A percentile compares a stretch with the other conserved stretches of the same genome.
These are phyloP conservation scores for Folsomia manolachei DNA, from an alignment of 2,888 invertebrate genomes.

Conservation along the genomic window DNA sequence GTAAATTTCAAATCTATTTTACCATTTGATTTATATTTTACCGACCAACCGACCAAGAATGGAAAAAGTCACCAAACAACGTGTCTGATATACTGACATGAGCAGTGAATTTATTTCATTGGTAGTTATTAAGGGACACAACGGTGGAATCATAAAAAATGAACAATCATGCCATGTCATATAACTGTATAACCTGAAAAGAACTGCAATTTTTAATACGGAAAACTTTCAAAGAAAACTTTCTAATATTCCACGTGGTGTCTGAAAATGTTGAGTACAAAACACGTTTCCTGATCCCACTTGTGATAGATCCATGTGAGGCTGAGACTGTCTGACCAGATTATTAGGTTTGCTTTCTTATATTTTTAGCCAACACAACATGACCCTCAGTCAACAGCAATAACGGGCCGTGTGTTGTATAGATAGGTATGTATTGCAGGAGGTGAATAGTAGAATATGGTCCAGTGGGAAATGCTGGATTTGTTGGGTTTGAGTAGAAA, in stretches of 20 bases:
- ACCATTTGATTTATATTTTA: not conserved
- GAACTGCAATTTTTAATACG: not conserved
- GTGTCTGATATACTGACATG: not conserved
- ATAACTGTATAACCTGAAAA: not conserved
- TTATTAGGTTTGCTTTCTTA: not conserved
- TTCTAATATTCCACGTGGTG: no score
- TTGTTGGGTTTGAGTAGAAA: conserved; percentile 3
- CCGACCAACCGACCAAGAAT: not conserved
- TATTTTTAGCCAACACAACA: not conserved
- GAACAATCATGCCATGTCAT: not conserved
- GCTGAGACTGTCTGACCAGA: no score
- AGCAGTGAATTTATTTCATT: not conserved
- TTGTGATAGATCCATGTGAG: no score
- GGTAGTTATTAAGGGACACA: not conserved
- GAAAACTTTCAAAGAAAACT: not conserved
- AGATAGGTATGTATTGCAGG: not conserved
- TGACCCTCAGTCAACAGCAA: not conserved
- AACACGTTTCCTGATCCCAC: no score
- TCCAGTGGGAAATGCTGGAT: conserved; percentile 13
- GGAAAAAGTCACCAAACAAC: not conserved
- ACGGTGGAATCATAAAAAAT: not conserved
- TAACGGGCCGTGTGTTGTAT: not conserved
- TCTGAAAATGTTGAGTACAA: no score
- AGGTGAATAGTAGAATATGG: not conserved
- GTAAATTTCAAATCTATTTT: not conserved